Conservation (phyloP, 1,140 invertebrate genomes). For the Mactra quadrangularis region DNA sequence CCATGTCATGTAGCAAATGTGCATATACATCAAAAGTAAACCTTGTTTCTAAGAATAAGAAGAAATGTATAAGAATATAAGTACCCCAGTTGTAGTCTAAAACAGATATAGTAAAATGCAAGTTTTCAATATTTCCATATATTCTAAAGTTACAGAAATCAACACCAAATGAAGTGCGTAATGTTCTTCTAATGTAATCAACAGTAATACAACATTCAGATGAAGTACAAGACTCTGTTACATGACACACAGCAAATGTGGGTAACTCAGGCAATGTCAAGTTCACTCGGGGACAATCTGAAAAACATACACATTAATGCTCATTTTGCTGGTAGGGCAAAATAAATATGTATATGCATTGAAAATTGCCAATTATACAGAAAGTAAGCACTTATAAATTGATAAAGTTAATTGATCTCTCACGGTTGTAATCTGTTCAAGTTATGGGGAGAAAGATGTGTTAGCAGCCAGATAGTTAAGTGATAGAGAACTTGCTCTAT, state of each 20-base stretch:
- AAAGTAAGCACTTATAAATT: neutral
- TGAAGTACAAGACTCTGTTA: neutral
- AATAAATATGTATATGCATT: neutral
- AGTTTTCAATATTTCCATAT: neutral
- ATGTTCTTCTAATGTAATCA: too few relatives aligned
- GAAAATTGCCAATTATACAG: neutral
- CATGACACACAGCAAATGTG: too few relatives aligned
- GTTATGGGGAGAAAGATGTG: too few relatives aligned
- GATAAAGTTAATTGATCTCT: neutral
- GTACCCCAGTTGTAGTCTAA: conserved; percentile 58
- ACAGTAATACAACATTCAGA: conserved; percentile 15
- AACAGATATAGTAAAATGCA: conserved; percentile 14
- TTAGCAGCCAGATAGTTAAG: too few relatives aligned
- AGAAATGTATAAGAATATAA: neutral
- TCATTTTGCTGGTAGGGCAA: neutral
- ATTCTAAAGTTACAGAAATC: conserved; percentile 24
- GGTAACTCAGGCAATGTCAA: neutral
- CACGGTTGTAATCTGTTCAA: too few relatives aligned
- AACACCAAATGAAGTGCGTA: neutral
- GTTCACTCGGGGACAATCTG: neutral
- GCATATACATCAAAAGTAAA: neutral
- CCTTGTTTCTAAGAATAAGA: neutral
- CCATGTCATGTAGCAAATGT: neutral
- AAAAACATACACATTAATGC: neutral
- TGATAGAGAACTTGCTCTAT: too few relatives aligned